Conservation (phyloP, 2,797 vertebrate genomes). For the Sternotherus odoratus region DNA sequence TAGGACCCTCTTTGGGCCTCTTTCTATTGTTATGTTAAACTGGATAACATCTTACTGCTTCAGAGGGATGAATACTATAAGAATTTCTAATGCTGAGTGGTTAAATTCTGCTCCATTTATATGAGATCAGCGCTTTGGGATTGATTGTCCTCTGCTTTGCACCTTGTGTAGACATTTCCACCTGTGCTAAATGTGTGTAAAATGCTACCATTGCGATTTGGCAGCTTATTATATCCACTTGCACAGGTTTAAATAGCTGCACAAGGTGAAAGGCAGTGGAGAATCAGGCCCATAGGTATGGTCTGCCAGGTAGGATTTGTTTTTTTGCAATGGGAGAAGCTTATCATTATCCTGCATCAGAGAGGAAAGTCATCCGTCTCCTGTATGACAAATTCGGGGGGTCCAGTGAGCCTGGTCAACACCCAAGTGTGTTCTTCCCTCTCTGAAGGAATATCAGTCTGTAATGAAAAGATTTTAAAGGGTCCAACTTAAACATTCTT, state of each 20-base stretch:
- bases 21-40: not conserved
- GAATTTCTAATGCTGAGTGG: not conserved
- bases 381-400: not conserved
- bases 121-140: not conserved
- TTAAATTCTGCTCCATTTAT: not conserved
- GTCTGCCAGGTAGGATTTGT: not conserved
- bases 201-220: too few relatives aligned
- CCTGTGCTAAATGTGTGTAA: too few relatives aligned
- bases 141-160: too few relatives aligned
- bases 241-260: not conserved
- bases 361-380: not conserved
- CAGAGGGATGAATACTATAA: not conserved
- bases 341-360: not conserved
- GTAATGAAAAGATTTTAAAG: slow-evolving; percentile 5
- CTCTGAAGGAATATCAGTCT: not conserved
- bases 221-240: too few relatives aligned
- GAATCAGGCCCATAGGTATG: not conserved
- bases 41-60: not conserved
- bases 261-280: not conserved
- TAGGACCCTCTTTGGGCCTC: not conserved
- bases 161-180: too few relatives aligned
- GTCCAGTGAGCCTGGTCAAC: not conserved
- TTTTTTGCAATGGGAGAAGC: not conserved
- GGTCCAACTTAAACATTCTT: slow-evolving; percentile 52
- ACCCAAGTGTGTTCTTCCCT: not conserved